Percentiles rank a stretch among this genome's conserved stretches.
phyloP scores from a whole-genome alignment of 1,140 invertebrate genomes.

The Copidosoma floridanum region DNA sequence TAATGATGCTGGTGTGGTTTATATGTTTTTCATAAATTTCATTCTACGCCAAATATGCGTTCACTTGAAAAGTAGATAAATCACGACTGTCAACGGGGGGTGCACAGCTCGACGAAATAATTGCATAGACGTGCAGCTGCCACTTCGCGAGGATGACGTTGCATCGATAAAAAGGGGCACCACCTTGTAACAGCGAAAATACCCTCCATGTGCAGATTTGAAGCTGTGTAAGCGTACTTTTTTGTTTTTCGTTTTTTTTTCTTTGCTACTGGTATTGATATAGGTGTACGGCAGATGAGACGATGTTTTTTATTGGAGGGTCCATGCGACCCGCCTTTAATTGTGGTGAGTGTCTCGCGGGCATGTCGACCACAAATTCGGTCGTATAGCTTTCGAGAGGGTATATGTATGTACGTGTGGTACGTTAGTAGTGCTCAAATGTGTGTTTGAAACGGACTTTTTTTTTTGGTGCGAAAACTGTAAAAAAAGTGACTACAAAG shows the following conservation, averaged over 20 bases:
- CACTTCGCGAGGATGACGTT: not conserved
- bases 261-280: slow-evolving; percentile 16
- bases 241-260: not conserved
- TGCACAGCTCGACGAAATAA: slow-evolving; percentile 3
- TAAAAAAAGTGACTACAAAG: no score
- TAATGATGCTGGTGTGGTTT: no score
- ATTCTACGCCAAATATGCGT: no score
- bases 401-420: not conserved
- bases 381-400: not conserved
- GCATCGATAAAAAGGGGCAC: slow-evolving; percentile 2
- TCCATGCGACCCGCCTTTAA: slow-evolving; percentile 32
- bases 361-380: slow-evolving; percentile 35
- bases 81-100: not conserved
- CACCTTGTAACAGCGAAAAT: not conserved
- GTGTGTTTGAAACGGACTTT: not conserved
- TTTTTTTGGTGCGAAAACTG: not conserved
- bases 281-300: not conserved
- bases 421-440: no score
- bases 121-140: slow-evolving; percentile 7
- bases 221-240: no score
- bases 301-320: slow-evolving; percentile 22
- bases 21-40: no score
- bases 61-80: slow-evolving; percentile 1
- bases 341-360: slow-evolving; percentile 28
- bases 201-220: not conserved